These are phyloP conservation scores for Elaeidobius kamerunicus DNA, from an alignment of 2,888 invertebrate species.

Conservation along the genomic window DNA sequence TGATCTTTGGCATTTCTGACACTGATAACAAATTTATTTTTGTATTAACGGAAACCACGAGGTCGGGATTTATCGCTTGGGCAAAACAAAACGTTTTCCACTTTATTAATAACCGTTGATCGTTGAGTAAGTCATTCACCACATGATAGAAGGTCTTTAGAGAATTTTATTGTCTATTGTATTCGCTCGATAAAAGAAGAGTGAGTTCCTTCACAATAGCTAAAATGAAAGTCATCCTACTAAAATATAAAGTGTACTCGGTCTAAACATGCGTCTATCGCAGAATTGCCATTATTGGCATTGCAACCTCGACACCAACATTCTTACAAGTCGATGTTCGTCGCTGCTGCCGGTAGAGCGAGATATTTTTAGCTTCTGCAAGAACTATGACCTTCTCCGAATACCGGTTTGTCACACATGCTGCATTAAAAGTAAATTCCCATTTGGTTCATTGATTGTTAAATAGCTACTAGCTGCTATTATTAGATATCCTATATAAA, in stretches of 20 bases:
- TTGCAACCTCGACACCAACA: slow-evolving; percentile 12
- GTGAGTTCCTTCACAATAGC: too few relatives aligned
- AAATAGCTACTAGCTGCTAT: too few relatives aligned
- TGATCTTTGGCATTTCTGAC: neutral
- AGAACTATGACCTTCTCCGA: slow-evolving; percentile 44
- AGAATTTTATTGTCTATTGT: neutral
- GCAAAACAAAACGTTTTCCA: neutral
- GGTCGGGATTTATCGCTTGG: neutral
- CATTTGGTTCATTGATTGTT: slow-evolving; percentile 16
- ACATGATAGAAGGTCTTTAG: neutral
- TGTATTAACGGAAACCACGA: neutral
- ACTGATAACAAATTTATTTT: neutral
- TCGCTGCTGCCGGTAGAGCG: slow-evolving; percentile 11
- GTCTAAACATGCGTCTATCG: too few relatives aligned
- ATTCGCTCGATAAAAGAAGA: too few relatives aligned
- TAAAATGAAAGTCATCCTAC: too few relatives aligned
- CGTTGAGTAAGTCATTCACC: neutral
- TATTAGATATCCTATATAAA: too few relatives aligned
- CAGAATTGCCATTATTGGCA: too few relatives aligned
- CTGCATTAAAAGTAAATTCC: slow-evolving; percentile 19
- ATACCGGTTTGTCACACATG: slow-evolving; percentile 39
- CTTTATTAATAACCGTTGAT: neutral
- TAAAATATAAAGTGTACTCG: too few relatives aligned
- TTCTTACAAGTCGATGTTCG: slow-evolving; percentile 16
- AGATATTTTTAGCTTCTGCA: slow-evolving; percentile 43